phyloP scores from a whole-genome alignment of 2,113 vertebrate genomes.

The Lipotes vexillifer region DNA sequence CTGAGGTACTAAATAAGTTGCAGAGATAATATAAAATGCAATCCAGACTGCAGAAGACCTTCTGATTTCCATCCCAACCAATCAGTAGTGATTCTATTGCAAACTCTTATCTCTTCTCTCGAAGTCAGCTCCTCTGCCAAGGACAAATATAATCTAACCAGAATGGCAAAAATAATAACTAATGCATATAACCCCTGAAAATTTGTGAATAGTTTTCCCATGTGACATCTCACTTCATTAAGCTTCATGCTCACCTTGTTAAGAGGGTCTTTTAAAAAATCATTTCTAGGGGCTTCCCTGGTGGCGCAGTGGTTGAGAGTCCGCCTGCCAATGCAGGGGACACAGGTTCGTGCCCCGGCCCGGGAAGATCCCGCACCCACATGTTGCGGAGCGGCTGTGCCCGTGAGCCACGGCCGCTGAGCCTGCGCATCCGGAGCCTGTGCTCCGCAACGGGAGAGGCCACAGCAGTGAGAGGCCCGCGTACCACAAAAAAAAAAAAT shows the following conservation, averaged over 20 bases:
- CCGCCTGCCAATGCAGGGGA: no score
- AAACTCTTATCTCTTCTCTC: conserved; percentile 55
- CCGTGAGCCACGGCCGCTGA: no score
- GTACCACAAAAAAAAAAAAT: background rate
- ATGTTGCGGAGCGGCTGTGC: no score
- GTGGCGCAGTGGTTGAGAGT: no score
- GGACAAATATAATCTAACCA: background rate
- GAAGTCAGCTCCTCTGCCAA: conserved; percentile 55
- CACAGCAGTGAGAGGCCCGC: no score
- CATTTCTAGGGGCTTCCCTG: background rate
- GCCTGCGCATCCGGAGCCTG: no score
- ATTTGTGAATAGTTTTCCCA: background rate
- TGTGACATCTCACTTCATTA: background rate
- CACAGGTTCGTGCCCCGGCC: no score
- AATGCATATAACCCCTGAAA: background rate
- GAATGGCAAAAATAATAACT: background rate
- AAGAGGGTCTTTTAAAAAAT: background rate
- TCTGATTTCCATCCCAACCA: conserved; percentile 55
- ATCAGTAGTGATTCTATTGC: conserved; percentile 61
- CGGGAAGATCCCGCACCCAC: no score
- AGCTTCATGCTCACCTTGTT: background rate
- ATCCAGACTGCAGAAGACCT: conserved; percentile 38
- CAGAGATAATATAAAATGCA: conserved; percentile 48
- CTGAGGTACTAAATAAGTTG: conserved; percentile 53
- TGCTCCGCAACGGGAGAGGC: no score